phyloP scores from a whole-genome alignment of 2,797 vertebrate genomes.

The Coregonus ussuriensis region DNA sequence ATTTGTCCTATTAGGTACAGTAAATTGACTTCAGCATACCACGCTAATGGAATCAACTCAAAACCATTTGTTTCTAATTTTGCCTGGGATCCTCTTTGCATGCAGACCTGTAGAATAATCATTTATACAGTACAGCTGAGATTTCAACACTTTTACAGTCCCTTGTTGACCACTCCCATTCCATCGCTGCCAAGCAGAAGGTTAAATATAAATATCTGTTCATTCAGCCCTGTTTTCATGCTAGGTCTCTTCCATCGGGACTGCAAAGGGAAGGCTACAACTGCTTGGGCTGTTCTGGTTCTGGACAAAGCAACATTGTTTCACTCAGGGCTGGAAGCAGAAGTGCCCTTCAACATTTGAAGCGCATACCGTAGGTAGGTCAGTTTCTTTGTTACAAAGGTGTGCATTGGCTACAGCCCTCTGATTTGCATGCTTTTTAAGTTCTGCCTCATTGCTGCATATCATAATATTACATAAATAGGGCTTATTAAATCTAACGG shows the following conservation, averaged over 20 bases:
- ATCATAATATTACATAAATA: constrained; percentile 21
- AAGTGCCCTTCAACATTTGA: constrained; percentile 16
- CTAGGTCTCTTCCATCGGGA: constrained; percentile 8
- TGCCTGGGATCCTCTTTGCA: neutral
- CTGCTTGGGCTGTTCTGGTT: constrained; percentile 21
- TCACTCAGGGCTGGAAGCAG: constrained; percentile 19
- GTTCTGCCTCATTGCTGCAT: neutral
- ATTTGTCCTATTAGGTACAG: neutral
- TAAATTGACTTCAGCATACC: neutral
- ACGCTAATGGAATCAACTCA: neutral
- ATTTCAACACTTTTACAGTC: constrained; percentile 68
- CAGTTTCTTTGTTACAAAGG: constrained; percentile 19
- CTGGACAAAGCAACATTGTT: constrained; percentile 11
- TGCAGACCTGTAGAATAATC: constrained; percentile 6
- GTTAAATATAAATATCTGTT: constrained; percentile 39
- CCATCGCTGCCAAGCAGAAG: constrained; percentile 29
- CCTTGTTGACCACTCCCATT: constrained; percentile 54
- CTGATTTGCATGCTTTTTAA: neutral
- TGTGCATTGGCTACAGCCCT: neutral
- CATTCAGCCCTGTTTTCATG: constrained; percentile 22
- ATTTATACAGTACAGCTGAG: constrained; percentile 12
- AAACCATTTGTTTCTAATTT: neutral
- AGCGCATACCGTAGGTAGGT: constrained; percentile 56
- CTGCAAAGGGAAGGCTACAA: constrained; percentile 23
- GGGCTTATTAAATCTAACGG: neutral